Percentiles rank a stretch among this genome's conserved stretches.
These are phyloP conservation scores for Mirounga angustirostris DNA, from an alignment of 2,113 vertebrate species.

Conservation along the genomic window DNA sequence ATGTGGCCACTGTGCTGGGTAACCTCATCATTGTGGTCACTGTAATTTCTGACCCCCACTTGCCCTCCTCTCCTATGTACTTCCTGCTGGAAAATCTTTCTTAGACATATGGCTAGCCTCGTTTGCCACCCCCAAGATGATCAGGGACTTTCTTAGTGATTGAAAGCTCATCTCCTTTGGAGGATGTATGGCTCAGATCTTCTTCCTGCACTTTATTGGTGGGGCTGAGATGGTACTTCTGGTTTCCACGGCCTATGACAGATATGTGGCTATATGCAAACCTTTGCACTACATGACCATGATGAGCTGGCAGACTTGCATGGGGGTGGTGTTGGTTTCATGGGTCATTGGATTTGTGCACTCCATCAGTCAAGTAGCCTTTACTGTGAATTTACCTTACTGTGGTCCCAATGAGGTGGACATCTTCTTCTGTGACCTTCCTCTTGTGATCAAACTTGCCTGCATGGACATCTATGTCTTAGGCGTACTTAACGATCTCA, in stretches of 20 bases:
- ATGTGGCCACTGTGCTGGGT: conserved; percentile 27
- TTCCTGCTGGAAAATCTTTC: conserved; percentile 73
- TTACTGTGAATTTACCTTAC: conserved; percentile 75
- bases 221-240: conserved; percentile 74
- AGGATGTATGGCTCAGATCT: conserved; percentile 74
- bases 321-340: conserved; percentile 58
- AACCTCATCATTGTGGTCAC: conserved; percentile 63
- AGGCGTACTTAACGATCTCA: conserved; percentile 64
- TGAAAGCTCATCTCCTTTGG: conserved; percentile 67
- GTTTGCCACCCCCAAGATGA: conserved; percentile 75
- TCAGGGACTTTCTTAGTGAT: conserved; percentile 63
- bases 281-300: conserved; percentile 71
- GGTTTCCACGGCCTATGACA: conserved; percentile 77
- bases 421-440: conserved; percentile 77
- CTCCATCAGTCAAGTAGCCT: conserved; percentile 68
- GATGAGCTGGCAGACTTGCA: conserved; percentile 43
- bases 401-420: conserved; percentile 70
- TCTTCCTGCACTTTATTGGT: conserved; percentile 74
- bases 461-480: conserved; percentile 68
- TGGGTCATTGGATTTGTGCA: conserved; percentile 70
- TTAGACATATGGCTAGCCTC: conserved; percentile 70
- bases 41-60: conserved; percentile 18
- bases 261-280: conserved; percentile 76
- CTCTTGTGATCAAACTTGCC: conserved; percentile 72
- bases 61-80: conserved; percentile 67